Conservation (phyloP, 2,797 vertebrate genomes). For the Notamacropus eugenii region DNA sequence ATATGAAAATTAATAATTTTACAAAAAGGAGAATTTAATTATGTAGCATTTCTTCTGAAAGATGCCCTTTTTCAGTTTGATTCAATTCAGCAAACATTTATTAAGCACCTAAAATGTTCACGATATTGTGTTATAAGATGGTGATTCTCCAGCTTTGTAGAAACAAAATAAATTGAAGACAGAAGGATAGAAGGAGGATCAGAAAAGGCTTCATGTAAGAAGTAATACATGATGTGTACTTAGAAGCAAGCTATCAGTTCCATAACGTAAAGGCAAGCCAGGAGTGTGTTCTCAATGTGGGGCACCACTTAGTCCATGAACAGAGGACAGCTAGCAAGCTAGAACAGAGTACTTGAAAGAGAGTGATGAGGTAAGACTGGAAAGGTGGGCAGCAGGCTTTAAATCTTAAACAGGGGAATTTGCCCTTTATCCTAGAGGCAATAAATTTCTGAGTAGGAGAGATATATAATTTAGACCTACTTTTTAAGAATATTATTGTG, state of each 20-base stretch:
- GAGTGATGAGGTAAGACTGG: background rate
- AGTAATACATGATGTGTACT: background rate
- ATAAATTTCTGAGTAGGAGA: background rate
- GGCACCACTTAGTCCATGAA: background rate
- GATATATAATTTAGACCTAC: background rate
- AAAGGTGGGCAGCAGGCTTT: background rate
- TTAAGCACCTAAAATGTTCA: background rate
- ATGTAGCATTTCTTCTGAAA: conserved; percentile 28
- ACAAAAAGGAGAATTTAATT: conserved; percentile 41
- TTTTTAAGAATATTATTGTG: background rate
- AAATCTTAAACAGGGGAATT: background rate
- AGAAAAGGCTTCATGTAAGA: background rate
- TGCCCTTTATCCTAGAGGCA: background rate
- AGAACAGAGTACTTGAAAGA: background rate
- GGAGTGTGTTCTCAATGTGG: background rate
- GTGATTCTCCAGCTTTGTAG: background rate
- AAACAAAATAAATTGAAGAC: background rate
- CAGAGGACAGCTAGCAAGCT: background rate
- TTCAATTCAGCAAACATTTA: background rate
- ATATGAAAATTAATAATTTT: conserved; percentile 28
- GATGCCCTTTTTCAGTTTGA: background rate
- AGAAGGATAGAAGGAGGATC: background rate
- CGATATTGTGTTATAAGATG: background rate
- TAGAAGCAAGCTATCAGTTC: background rate
- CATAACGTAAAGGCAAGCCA: background rate